phyloP scores from a whole-genome alignment of 2,797 vertebrate species.

The Hirundo rustica region DNA sequence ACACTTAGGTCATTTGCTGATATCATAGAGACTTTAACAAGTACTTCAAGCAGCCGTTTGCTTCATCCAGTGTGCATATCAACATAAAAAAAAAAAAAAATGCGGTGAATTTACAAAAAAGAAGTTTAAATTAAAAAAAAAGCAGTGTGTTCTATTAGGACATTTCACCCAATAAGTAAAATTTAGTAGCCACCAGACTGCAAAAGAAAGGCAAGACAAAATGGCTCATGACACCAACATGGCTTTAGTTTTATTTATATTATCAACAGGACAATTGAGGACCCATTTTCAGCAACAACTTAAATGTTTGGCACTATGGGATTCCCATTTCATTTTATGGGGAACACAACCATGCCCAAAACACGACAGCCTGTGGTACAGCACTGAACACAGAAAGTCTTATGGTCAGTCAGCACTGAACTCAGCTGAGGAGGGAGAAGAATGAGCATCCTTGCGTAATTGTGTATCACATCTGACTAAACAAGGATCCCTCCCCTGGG shows the following conservation, averaged over 20 bases:
- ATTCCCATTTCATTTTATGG: not conserved
- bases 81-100: not conserved
- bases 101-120: not conserved
- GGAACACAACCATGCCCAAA: not conserved
- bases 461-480: not conserved
- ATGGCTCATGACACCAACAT: not conserved
- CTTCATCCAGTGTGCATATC: not conserved
- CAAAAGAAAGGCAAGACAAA: not conserved
- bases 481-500: not conserved
- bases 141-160: not conserved
- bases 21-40: not conserved
- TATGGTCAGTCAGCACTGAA: not conserved
- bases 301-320: not conserved
- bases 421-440: not conserved
- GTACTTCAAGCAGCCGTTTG: not conserved
- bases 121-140: not conserved
- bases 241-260: not conserved
- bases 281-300: not conserved
- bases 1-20: constrained; percentile 14
- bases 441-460: not conserved
- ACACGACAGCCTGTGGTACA: not conserved
- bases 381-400: not conserved
- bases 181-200: not conserved
- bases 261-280: not conserved
- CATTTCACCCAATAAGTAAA: not conserved